Conservation (phyloP, 2,113 vertebrate species). For the Aegotheles bennettii region DNA sequence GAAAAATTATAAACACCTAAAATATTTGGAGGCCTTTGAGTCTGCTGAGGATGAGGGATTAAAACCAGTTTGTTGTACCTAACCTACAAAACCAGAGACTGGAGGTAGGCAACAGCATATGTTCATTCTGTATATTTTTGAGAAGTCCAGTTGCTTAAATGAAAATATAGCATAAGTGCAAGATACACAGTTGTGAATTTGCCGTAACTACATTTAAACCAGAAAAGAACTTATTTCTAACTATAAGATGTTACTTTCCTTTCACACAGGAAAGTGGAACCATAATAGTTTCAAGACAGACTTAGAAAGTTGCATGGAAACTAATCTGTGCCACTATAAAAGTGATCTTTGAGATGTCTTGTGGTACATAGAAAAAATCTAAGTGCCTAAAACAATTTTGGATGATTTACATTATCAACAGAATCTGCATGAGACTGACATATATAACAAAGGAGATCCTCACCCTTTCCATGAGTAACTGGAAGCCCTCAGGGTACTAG, state of each 20-base stretch:
- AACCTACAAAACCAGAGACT: neutral
- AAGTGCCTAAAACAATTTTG: neutral
- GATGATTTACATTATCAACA: neutral
- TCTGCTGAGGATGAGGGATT: neutral
- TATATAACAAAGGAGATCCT: neutral
- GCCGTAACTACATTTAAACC: neutral
- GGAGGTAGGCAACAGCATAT: fast-evolving
- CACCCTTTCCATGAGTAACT: neutral
- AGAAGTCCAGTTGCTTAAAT: neutral
- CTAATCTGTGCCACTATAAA: neutral
- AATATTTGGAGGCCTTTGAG: neutral
- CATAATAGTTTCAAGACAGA: neutral
- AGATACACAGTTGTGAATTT: neutral
- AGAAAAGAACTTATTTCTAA: neutral
- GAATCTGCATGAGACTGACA: neutral
- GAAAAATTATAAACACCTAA: neutral
- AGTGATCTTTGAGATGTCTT: neutral
- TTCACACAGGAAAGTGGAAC: neutral
- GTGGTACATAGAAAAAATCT: neutral
- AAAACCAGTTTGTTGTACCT: neutral
- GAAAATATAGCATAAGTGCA: neutral
- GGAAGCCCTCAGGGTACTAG: neutral
- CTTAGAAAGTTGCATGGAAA: neutral
- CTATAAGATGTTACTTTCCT: neutral
- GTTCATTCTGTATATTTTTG: neutral